Conservation (phyloP, 2,888 invertebrate species). For the Yponomeuta malinellus region DNA sequence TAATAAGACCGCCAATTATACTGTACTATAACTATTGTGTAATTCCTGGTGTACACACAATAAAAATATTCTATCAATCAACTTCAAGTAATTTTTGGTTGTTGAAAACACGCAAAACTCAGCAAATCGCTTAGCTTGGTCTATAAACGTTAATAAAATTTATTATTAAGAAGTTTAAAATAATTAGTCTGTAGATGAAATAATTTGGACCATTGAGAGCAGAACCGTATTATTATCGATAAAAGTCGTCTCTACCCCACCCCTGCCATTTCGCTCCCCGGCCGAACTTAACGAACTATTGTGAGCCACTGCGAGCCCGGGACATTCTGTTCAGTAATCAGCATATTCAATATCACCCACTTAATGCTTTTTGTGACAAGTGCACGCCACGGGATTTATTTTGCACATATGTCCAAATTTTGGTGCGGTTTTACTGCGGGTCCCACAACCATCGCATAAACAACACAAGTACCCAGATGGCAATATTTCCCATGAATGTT, state of each 20-base stretch:
- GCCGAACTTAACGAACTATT: constrained; percentile 58
- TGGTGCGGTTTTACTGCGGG: constrained; percentile 18
- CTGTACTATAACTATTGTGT: too few relatives aligned
- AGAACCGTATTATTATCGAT: too few relatives aligned
- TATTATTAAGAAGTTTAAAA: too few relatives aligned
- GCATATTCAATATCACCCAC: constrained; percentile 63
- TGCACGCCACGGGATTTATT: constrained; percentile 38
- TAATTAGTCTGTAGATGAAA: too few relatives aligned
- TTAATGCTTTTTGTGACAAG: constrained; percentile 55
- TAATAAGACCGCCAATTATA: too few relatives aligned
- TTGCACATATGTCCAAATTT: constrained; percentile 55
- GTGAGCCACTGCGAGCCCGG: constrained; percentile 27
- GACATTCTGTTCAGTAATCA: constrained; percentile 48
- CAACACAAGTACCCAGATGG: constrained; percentile 15
- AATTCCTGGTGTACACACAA: too few relatives aligned
- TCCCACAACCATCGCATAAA: constrained; percentile 14
- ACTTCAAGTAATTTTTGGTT: too few relatives aligned
- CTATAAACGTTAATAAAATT: too few relatives aligned
- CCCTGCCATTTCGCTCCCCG: constrained; percentile 26
- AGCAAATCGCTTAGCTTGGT: too few relatives aligned
- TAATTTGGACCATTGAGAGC: too few relatives aligned
- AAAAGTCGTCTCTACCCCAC: constrained; percentile 25
- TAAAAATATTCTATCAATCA: too few relatives aligned
- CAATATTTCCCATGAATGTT: constrained; percentile 16
- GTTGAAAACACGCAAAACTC: too few relatives aligned